Percentiles rank a stretch among this genome's conserved stretches.
These are phyloP conservation scores for Tetrapedia diversipes DNA, from an alignment of 2,888 invertebrate species.

Conservation along the genomic window DNA sequence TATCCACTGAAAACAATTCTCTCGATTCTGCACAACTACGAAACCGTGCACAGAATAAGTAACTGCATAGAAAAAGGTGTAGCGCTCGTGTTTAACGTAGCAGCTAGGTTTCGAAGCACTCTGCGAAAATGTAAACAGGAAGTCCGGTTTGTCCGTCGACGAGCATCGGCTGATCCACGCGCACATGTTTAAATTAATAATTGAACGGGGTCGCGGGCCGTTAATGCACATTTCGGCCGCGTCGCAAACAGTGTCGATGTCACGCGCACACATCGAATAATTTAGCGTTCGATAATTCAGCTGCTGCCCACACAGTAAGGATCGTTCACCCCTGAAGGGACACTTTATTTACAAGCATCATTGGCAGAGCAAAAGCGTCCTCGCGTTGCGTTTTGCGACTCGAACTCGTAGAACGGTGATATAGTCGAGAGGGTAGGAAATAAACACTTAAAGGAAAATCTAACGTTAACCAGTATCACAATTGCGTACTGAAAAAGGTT, in stretches of 20 bases:
- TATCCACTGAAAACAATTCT: no score
- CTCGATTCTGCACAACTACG: no score
- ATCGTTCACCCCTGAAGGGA: constrained; percentile 25
- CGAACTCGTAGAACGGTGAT: constrained; percentile 1
- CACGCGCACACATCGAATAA: constrained; percentile 37
- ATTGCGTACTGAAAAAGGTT: neutral
- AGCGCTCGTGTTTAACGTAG: no score
- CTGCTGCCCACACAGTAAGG: constrained; percentile 19
- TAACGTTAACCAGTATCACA: no score
- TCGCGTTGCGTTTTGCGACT: constrained; percentile 13
- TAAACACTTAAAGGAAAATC: no score
- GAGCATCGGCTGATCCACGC: neutral
- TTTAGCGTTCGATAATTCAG: constrained; percentile 44
- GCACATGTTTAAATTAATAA: constrained; percentile 33
- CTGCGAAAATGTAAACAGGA: no score
- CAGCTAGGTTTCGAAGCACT: neutral
- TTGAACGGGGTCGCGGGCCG: constrained; percentile 8
- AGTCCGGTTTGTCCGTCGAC: neutral
- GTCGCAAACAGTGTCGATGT: constrained; percentile 40
- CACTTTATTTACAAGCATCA: constrained; percentile 41
- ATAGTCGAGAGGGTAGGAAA: no score
- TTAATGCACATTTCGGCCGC: constrained; percentile 32
- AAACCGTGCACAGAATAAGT: no score
- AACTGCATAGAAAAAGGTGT: no score
- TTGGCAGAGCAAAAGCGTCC: constrained; percentile 5